phyloP scores from a whole-genome alignment of 2,113 vertebrate genomes.

The Microcebus murinus region DNA sequence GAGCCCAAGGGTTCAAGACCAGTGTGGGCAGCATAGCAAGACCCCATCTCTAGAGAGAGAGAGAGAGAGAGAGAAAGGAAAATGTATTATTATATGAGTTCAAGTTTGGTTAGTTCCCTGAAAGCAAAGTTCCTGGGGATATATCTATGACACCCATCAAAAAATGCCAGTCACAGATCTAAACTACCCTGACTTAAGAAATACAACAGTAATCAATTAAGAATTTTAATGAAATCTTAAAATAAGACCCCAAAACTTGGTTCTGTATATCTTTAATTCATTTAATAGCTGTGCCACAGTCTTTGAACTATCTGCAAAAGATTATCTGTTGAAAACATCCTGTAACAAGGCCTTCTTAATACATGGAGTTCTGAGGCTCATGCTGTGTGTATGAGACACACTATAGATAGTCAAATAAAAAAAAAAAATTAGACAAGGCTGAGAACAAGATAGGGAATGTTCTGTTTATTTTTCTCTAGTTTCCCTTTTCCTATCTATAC shows the following conservation, averaged over 20 bases:
- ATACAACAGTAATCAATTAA: not conserved
- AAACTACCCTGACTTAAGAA: not conserved
- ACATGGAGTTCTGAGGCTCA: not conserved
- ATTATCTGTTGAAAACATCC: not conserved
- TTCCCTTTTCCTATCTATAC: not conserved
- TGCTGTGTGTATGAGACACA: not conserved
- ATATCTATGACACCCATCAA: not conserved
- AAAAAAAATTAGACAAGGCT: not conserved
- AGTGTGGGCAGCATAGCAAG: not conserved
- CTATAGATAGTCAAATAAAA: not conserved
- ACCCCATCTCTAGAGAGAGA: not conserved
- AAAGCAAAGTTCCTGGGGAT: not conserved
- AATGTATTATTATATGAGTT: not conserved
- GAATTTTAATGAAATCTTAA: conserved; percentile 37
- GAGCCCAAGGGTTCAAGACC: not conserved
- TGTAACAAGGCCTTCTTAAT: not conserved
- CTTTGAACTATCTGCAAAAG: not conserved
- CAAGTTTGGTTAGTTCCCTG: not conserved
- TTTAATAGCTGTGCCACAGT: not conserved
- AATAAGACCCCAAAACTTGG: not conserved
- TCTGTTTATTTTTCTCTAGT: not conserved
- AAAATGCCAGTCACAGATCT: not conserved
- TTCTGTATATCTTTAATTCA: not conserved
- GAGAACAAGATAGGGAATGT: not conserved
- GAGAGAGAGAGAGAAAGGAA: not conserved